Percentiles rank a stretch among this genome's conserved stretches.
These are phyloP conservation scores for Lepidochitona cinerea DNA, from an alignment of 2,888 invertebrate species.

Conservation along the genomic window DNA sequence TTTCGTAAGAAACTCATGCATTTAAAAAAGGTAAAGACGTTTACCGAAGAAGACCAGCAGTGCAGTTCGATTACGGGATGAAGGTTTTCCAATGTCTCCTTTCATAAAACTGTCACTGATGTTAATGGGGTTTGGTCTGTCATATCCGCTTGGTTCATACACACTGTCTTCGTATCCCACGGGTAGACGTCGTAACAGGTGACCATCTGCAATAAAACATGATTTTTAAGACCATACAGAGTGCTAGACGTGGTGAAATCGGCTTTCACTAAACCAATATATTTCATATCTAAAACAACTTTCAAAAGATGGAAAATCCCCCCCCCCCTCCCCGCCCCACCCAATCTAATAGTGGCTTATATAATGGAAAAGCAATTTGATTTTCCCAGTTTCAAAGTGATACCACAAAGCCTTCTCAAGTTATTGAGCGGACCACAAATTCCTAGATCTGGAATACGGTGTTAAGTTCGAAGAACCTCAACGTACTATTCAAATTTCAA, in stretches of 20 bases:
- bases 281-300: neutral
- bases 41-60: conserved; percentile 77
- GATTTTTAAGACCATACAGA: neutral
- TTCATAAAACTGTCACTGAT: conserved; percentile 73
- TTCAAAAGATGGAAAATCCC: neutral
- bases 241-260: neutral
- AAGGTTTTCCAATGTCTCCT: conserved; percentile 68
- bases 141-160: conserved; percentile 73
- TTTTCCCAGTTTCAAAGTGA: no score
- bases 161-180: conserved; percentile 76
- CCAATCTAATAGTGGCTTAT: no score
- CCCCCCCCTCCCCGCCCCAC: no score
- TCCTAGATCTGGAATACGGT: no score
- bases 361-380: no score
- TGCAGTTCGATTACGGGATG: conserved; percentile 74
- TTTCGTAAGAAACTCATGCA: no score
- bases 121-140: conserved; percentile 74
- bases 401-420: no score
- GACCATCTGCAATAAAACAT: conserved; percentile 71
- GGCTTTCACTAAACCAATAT: neutral
- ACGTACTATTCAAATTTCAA: no score
- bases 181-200: conserved; percentile 74
- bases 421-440: no score
- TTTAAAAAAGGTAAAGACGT: no score
- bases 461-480: no score